Conservation (phyloP, 2,888 invertebrate species). For the Nomada flava region DNA sequence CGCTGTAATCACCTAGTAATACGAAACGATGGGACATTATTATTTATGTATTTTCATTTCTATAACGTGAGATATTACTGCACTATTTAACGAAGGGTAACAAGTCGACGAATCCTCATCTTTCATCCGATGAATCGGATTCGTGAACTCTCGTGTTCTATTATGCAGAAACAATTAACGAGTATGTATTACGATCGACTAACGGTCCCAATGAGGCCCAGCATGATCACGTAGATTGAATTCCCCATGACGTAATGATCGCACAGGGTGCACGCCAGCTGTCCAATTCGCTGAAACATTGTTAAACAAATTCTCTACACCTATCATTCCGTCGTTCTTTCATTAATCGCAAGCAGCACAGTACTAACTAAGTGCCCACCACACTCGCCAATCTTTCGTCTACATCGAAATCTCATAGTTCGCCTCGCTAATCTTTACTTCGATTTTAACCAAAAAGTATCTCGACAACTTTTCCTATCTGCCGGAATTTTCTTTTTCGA, state of each 20-base stretch:
- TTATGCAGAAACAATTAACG: conserved; percentile 51
- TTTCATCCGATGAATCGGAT: neutral
- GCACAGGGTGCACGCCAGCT: conserved; percentile 78
- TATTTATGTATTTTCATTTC: neutral
- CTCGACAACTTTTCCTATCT: neutral
- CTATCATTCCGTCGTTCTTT: neutral
- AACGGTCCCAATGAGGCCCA: conserved; percentile 82
- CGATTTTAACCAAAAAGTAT: conserved; percentile 9
- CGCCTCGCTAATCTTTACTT: neutral
- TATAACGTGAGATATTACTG: neutral
- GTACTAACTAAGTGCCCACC: conserved; percentile 56
- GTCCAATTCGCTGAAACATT: conserved; percentile 71
- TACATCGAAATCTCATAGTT: conserved; percentile 66
- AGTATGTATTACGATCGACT: conserved; percentile 77
- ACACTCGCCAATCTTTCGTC: conserved; percentile 55
- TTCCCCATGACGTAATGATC: conserved; percentile 79
- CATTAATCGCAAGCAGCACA: neutral
- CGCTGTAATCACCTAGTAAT: conserved; percentile 77
- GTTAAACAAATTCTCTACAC: neutral
- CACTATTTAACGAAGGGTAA: neutral
- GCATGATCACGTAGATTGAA: conserved; percentile 78
- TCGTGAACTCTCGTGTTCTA: conserved; percentile 18
- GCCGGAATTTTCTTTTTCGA: neutral
- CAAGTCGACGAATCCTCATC: conserved; percentile 15
- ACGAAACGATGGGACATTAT: neutral